These are phyloP conservation scores for Aplysia californica DNA, from an alignment of 1,140 invertebrate species.

Conservation along the genomic window DNA sequence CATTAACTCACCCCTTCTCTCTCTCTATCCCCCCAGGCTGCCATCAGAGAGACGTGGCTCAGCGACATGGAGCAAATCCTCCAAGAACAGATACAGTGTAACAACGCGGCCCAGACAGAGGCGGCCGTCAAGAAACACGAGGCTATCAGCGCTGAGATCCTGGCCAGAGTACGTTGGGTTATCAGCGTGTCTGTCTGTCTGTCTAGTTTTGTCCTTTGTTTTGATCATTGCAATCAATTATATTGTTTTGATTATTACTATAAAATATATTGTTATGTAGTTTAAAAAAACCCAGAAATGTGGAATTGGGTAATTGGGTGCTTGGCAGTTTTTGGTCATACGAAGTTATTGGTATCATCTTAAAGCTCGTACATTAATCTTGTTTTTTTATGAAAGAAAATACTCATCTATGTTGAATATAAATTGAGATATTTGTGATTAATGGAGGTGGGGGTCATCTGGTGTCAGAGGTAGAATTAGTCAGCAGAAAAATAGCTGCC, in stretches of 20 bases:
- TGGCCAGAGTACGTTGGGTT: constrained; percentile 75
- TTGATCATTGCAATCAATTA: not conserved
- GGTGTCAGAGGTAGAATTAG: no score
- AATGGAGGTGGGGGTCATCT: no score
- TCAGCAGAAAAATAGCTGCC: no score
- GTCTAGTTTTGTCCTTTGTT: not conserved
- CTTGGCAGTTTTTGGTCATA: not conserved
- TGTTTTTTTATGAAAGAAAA: no score
- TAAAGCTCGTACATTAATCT: no score
- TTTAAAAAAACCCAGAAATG: not conserved
- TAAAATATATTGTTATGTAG: not conserved
- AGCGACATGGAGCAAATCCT: constrained; percentile 98
- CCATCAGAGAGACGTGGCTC: constrained; percentile 91
- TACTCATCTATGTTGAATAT: no score
- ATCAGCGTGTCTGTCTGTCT: not conserved
- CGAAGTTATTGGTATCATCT: no score
- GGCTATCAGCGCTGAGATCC: constrained; percentile 96
- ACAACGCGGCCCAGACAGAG: constrained; percentile 92
- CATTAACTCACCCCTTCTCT: no score
- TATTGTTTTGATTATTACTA: not conserved
- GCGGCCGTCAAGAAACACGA: constrained; percentile 98
- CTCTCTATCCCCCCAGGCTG: constrained; percentile 76
- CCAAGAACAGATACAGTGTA: constrained; percentile 83
- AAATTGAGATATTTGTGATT: no score
- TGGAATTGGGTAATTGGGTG: not conserved